Percentiles rank a stretch among this genome's conserved stretches.
Evolutionary conservation across 2,113 vertebrate species (phyloP).

Genomic region (Polypterus senegalus): DNA sequence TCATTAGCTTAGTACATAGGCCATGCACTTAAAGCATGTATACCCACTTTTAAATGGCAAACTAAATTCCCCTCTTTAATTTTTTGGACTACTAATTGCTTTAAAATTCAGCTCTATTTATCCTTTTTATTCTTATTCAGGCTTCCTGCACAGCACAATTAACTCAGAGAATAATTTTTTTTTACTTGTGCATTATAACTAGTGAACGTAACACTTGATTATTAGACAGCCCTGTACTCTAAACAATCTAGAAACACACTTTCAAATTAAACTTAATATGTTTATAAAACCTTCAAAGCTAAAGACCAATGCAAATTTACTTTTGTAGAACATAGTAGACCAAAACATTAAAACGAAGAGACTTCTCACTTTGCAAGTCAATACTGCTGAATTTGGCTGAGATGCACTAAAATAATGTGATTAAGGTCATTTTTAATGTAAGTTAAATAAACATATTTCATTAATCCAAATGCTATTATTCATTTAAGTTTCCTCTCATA

Average conservation of each 20-base stretch:
- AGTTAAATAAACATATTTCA: no score
- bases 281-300: conserved; percentile 42
- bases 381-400: no score
- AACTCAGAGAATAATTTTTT: conserved; percentile 35
- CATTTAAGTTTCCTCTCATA: no score
- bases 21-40: no score
- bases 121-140: conserved; percentile 26
- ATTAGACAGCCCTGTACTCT: conserved; percentile 36
- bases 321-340: conserved; percentile 27
- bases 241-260: conserved; percentile 15
- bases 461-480: no score
- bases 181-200: conserved; percentile 17
- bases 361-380: no score
- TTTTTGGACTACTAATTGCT: conserved; percentile 55
- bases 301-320: conserved; percentile 29
- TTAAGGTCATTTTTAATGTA: no score
- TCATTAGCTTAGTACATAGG: no score
- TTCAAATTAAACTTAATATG: conserved; percentile 14
- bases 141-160: conserved; percentile 37
- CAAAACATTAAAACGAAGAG: no score
- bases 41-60: no score
- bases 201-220: conserved; percentile 41
- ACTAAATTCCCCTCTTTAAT: conserved; percentile 5
- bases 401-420: no score
- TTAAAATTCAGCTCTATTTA: conserved; percentile 37